A percentile compares a stretch with the other conserved stretches of the same genome.
These are phyloP conservation scores for Drosophila melanosoma DNA, from an alignment of 2,888 invertebrate species.

Conservation along the genomic window DNA sequence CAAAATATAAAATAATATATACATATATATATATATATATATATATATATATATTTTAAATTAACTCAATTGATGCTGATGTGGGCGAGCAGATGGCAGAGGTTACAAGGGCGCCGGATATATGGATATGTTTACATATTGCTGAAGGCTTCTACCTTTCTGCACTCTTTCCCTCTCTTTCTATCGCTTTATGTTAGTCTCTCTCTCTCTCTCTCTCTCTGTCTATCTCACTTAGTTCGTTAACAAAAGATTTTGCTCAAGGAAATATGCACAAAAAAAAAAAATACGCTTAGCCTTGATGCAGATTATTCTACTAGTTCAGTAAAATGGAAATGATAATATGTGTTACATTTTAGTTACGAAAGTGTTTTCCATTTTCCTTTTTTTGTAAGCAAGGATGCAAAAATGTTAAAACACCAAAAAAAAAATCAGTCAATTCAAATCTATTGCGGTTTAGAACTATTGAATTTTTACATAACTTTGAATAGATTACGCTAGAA, in stretches of 20 bases:
- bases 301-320: constrained; percentile 19
- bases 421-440: background rate
- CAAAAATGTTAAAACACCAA: background rate
- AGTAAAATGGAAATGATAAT: constrained; percentile 17
- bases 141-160: constrained; percentile 19
- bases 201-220: background rate
- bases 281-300: constrained; percentile 23
- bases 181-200: background rate
- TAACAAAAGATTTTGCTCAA: constrained; percentile 21
- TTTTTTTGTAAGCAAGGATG: background rate
- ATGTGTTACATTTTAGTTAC: constrained; percentile 10
- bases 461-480: background rate
- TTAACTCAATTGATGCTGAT: constrained; percentile 39
- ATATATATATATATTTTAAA: constrained; percentile 24
- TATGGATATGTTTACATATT: constrained; percentile 20
- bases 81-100: constrained; percentile 1
- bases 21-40: background rate
- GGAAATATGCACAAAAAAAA: constrained; percentile 10
- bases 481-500: background rate
- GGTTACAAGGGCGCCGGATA: constrained; percentile 16
- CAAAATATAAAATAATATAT: too few relatives aligned
- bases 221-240: background rate
- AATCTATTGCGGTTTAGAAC: background rate
- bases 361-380: background rate
- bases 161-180: background rate